phyloP scores from a whole-genome alignment of 2,888 invertebrate genomes.

The Cremastobaeus sp. region DNA sequence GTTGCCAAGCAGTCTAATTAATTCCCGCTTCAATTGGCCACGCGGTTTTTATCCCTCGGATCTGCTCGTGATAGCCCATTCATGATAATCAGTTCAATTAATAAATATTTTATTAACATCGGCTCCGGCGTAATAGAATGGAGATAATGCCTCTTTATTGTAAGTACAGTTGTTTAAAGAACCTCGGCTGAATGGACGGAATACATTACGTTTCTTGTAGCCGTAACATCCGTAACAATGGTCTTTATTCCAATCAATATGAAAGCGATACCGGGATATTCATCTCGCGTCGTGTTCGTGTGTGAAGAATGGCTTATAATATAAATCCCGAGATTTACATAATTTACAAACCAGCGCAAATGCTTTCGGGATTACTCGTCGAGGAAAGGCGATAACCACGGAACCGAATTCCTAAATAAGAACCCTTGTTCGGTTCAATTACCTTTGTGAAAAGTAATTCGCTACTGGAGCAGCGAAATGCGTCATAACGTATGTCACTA shows the following conservation, averaged over 20 bases:
- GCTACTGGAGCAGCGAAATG: too few species aligned
- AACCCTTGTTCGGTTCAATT: too few species aligned
- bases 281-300: slow-evolving; percentile 42
- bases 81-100: too few species aligned
- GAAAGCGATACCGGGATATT: slow-evolving; percentile 24
- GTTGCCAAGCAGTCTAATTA: not conserved
- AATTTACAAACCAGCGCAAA: slow-evolving; percentile 37
- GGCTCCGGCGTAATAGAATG: too few species aligned
- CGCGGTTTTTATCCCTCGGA: not conserved
- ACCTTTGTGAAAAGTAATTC: too few species aligned
- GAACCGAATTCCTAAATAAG: too few species aligned
- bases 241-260: slow-evolving; percentile 6
- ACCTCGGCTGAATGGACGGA: too few species aligned
- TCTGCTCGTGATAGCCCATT: not conserved
- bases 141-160: too few species aligned
- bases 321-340: slow-evolving; percentile 45
- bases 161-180: not conserved
- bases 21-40: not conserved
- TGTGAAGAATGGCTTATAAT: slow-evolving; percentile 33
- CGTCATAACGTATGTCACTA: too few species aligned
- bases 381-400: too few species aligned
- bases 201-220: not conserved
- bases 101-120: too few species aligned
- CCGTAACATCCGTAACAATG: not conserved
- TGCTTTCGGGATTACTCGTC: slow-evolving; percentile 36